phyloP scores from a whole-genome alignment of 2,888 invertebrate genomes.

The Hydraecia micacea region DNA sequence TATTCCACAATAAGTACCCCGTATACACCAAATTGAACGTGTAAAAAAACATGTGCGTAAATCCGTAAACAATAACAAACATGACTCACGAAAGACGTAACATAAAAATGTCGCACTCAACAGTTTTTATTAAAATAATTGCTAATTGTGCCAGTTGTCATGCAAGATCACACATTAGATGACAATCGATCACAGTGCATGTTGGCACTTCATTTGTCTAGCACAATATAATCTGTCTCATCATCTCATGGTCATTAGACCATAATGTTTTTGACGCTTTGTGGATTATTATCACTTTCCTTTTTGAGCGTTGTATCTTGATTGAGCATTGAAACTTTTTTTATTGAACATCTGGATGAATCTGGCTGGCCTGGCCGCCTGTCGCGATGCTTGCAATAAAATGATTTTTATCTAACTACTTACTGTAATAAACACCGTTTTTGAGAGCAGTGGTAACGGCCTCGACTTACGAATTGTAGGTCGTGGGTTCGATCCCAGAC shows the following conservation, averaged over 20 bases:
- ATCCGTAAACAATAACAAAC: conserved; percentile 29
- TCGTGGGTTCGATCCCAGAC: neutral
- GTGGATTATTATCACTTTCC: conserved; percentile 22
- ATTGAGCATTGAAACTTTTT: neutral
- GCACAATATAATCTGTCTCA: conserved; percentile 16
- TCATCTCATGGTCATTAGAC: conserved; percentile 15
- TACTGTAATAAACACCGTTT: neutral
- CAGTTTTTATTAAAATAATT: conserved; percentile 14
- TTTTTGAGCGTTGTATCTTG: neutral
- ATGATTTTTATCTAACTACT: neutral
- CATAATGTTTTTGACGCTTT: conserved; percentile 24
- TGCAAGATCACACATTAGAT: conserved; percentile 6
- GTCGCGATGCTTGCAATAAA: neutral
- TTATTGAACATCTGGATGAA: neutral
- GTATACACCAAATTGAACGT: neutral
- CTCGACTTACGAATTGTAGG: neutral
- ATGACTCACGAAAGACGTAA: conserved; percentile 6
- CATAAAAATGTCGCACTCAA: conserved; percentile 20
- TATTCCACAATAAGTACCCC: neutral
- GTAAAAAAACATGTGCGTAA: neutral
- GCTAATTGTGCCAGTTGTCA: conserved; percentile 10
- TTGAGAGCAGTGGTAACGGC: neutral
- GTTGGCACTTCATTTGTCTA: conserved; percentile 51
- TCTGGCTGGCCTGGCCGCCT: neutral
- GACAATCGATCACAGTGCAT: conserved; percentile 39